Base-by-base conservation (phyloP, 2,113 vertebrate species). In the Pachypanchax playfairii region DNA sequence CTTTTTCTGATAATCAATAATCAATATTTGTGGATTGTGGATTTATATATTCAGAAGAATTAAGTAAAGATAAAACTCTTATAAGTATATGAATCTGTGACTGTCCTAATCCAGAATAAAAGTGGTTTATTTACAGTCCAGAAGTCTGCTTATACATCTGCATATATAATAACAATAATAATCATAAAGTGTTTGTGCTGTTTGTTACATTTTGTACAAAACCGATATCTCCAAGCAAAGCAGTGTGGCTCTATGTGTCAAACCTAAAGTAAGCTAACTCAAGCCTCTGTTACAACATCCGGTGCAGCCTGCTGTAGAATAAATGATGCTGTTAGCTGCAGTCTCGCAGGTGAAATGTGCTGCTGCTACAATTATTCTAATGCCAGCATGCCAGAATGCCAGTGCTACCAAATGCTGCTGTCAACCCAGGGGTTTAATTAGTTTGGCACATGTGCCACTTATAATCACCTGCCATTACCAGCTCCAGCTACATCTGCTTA, bases 381-480 rank as follows among this genome's bases (percentile, higher is more conserved):
- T 86, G 91, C 93, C 91, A 91, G 91, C 92, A 90, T 92, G 94
- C 89, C 92, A 92, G 92, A 93, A 92, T 92, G 94, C 89, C 87
- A 86, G 91, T 84, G 82, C 90, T 67, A 93, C 94, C 93, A 95
- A 98, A 94, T 94, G 94, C 91, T 93, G 92, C 95, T 95, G 95
- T 98, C 96, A 98, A 90, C 92, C 79, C 77, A 87, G 76, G 88
- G 90, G 92, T 95, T 94, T 96, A 98, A 98, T 98, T 96, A 95
- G 93, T 93, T 93, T 94, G 94, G 95, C 94, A 94, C 85, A 84
- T 90, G 86, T 52, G 92, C 92, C 92, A 93, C 94, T 95, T 96
- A 93, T 96, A 97, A 98, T 97, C 95, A 97, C 94, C 94, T 95
- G 96, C 93, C 95, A 97, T 97, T 98, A 96, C 94, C 91, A 88